Evolutionary conservation across 2,113 vertebrate species (phyloP), one percentile per base, ranked within the genome.

Genomic region (Eretmochelys imbricata): DNA sequence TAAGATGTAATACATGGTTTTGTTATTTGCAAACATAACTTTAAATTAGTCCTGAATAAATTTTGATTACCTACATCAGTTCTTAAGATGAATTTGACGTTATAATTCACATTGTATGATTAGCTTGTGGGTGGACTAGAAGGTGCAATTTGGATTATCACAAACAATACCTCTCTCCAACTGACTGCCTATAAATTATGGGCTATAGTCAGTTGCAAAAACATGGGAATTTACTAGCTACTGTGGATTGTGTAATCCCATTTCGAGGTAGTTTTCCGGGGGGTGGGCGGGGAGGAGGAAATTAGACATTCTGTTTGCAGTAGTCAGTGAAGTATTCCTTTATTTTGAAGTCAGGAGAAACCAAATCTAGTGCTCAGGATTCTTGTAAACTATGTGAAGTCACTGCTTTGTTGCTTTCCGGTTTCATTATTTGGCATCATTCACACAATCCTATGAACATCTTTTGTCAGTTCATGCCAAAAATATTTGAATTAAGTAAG

Each of bases 1-100:
- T 29, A 38, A 76, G 20, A 46, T 13, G 1, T 57, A 88, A 49
- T 82, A 8, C 35, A 69, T 46, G 51, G 6, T 50, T 93, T 90
- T 69, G 1, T 35, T 89, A 42, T 80, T 11, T 2, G 85, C 80
- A 88, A 49, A 46, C 59, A 1, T 84, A 76, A 53, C 79, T 91
- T 92, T 78, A 12, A 76, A 46, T 76, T 76, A 57, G 2, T 22
- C 79, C 31, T 88, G 27, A 14, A 5, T 88, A 54, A 88, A n/a
- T 59, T 92, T 83, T 86, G 53, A 57, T 84, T 51, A 78, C 6
- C 62, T 83, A 89, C 10, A 19, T 69, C 48, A 57, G 87, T 93
- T 89, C 16, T 84, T 27, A 80, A 35, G 20, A 86, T 80, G 72
- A 82, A 27, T 84, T 82, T 54, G n/a, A 65, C 53, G 81, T 82